These are phyloP conservation scores for Saimiri boliviensis DNA, from an alignment of 2,113 vertebrate species.

Conservation along the genomic window DNA sequence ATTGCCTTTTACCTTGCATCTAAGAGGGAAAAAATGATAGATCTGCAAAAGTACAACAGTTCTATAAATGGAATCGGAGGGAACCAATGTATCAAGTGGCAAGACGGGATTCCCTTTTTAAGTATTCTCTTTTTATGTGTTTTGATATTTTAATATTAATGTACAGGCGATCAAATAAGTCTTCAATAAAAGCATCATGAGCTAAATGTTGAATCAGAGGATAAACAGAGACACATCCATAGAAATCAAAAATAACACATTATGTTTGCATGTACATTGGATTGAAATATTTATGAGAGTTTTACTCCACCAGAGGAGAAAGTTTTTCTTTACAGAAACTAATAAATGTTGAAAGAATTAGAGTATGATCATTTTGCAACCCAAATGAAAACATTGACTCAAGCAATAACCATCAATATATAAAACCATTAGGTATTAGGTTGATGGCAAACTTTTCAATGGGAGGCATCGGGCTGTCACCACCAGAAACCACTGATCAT, in stretches of 20 bases:
- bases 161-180: constrained; percentile 1
- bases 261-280: background rate
- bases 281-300: constrained; percentile 20
- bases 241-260: constrained; percentile 12
- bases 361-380: background rate
- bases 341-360: constrained; percentile 14
- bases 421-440: background rate
- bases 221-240: background rate
- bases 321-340: background rate
- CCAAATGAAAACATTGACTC: background rate
- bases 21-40: background rate
- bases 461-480: background rate
- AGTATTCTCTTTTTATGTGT: background rate
- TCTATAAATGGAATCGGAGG: constrained; percentile 24
- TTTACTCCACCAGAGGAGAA: background rate
- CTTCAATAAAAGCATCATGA: background rate
- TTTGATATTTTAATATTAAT: constrained; percentile 30
- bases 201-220: constrained; percentile 21
- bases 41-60: background rate
- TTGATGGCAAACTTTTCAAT: background rate
- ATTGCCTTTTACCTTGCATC: constrained; percentile 62
- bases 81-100: background rate
- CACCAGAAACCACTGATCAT: background rate
- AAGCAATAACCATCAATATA: background rate
- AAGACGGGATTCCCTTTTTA: background rate